Evolutionary conservation across 2,888 invertebrate species (phyloP).

Genomic region (Erannis defoliaria): DNA sequence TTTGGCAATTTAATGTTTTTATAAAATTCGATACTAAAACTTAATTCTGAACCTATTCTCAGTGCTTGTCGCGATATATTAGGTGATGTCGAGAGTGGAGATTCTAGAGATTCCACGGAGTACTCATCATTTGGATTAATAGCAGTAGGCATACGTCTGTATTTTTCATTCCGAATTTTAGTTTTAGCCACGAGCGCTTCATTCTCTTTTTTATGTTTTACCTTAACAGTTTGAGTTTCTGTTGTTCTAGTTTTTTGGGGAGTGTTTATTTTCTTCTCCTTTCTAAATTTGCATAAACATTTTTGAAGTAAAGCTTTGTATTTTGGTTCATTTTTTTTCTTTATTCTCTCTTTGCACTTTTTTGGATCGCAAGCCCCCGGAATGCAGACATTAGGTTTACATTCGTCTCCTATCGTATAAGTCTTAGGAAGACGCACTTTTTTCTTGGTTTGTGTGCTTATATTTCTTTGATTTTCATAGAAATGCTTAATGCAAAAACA

Average conservation of each 20-base stretch:
- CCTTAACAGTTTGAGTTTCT: conserved; percentile 16
- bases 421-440: background rate
- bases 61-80: conserved; percentile 32
- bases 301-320: background rate
- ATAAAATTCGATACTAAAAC: conserved; percentile 49
- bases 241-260: conserved; percentile 9
- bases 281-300: conserved; percentile 4
- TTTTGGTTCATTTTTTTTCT: conserved; percentile 19
- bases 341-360: conserved; percentile 29
- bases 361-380: background rate
- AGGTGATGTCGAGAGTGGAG: background rate
- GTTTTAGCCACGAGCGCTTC: background rate
- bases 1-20: conserved; percentile 35
- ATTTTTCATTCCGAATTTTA: background rate
- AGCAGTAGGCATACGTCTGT: background rate
- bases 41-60: conserved; percentile 47
- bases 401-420: too few species aligned
- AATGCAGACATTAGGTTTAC: too few species aligned
- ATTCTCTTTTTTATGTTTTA: conserved; percentile 2
- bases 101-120: background rate
- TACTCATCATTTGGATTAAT: too few species aligned
- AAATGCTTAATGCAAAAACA: background rate
- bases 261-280: background rate
- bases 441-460: background rate
- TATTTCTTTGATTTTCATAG: background rate